Evolutionary conservation across 2,113 vertebrate species (phyloP).

Genomic region (Herpailurus yagouaroundi): DNA sequence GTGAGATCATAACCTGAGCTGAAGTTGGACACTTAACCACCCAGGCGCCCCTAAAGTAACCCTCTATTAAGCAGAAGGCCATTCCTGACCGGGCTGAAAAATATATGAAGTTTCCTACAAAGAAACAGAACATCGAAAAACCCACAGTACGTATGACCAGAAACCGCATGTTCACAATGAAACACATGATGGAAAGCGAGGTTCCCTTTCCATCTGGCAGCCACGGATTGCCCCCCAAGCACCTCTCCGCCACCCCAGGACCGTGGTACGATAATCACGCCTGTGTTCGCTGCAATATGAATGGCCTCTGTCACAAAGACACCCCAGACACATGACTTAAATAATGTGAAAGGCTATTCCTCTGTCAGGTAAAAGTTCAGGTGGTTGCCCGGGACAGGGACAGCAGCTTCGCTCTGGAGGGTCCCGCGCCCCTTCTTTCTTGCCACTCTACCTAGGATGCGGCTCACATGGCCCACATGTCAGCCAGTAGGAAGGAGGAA

Average conservation of each 20-base stretch:
- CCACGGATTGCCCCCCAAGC: too few species aligned
- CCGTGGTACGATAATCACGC: neutral
- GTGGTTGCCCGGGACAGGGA: neutral
- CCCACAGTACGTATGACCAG: neutral
- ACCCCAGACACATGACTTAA: neutral
- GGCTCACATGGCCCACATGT: neutral
- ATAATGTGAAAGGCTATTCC: neutral
- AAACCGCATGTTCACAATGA: neutral
- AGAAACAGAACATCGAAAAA: neutral
- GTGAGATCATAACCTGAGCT: too few species aligned
- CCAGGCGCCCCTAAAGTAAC: neutral
- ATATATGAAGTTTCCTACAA: neutral
- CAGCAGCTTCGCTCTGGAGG: neutral
- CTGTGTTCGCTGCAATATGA: neutral
- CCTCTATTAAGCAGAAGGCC: neutral
- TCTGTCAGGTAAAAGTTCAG: neutral
- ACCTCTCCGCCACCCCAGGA: neutral
- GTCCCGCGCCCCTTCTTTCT: neutral
- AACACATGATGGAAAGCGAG: neutral
- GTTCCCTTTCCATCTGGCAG: neutral
- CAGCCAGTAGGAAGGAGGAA: neutral
- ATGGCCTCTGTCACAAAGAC: neutral
- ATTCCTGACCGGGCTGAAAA: neutral
- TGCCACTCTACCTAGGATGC: neutral
- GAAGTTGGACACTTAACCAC: too few species aligned